Evolutionary conservation across 2,888 invertebrate genomes (phyloP).

Genomic region (Caenorhabditis virilis): DNA sequence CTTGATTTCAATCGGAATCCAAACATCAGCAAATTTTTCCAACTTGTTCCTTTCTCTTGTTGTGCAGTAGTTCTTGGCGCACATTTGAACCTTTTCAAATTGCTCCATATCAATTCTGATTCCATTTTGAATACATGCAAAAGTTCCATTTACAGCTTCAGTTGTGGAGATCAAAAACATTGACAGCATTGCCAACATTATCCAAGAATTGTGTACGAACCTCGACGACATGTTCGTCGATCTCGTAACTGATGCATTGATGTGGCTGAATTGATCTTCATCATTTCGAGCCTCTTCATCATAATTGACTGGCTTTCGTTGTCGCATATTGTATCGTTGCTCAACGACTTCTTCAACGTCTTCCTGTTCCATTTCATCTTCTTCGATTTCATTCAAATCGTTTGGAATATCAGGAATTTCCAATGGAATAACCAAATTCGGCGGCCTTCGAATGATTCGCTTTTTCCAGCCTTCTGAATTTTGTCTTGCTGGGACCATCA

Average conservation of each 20-base stretch:
- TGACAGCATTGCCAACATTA: neutral
- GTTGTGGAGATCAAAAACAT: neutral
- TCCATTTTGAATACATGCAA: constrained; percentile 1
- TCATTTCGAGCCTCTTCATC: neutral
- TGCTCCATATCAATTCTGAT: neutral
- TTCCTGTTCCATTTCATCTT: neutral
- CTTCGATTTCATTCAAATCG: neutral
- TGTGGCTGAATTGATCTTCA: neutral
- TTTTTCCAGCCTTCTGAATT: neutral
- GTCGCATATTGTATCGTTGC: neutral
- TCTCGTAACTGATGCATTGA: neutral
- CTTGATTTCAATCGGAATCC: constrained; percentile 7
- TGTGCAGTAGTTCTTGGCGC: constrained; percentile 6
- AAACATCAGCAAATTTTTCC: constrained; percentile 6
- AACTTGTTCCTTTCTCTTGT: neutral
- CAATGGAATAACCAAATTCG: constrained; percentile 9
- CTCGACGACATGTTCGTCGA: neutral
- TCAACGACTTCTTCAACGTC: neutral
- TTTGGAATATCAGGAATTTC: constrained; percentile 4
- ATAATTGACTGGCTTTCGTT: neutral
- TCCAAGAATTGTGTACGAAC: neutral
- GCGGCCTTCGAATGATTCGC: constrained; percentile 3
- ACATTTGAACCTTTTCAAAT: constrained; percentile 1
- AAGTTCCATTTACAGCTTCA: neutral
- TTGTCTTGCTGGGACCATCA: constrained; percentile 2